These are phyloP conservation scores for Zaprionus lachaisei DNA, from an alignment of 1,140 invertebrate species.

Conservation along the genomic window DNA sequence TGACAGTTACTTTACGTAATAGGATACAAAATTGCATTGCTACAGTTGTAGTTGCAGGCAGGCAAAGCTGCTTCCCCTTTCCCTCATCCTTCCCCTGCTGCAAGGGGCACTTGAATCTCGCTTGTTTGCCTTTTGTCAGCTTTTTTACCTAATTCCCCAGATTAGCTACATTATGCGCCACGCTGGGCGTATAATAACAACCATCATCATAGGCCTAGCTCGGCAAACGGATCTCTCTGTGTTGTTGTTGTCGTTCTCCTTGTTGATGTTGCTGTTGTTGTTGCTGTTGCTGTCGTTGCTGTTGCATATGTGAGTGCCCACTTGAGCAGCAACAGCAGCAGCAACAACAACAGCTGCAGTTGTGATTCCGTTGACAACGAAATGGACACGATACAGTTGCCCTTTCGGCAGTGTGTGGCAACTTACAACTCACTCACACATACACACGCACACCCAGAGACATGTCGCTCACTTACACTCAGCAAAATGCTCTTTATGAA, in stretches of 20 bases:
- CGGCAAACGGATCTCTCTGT: background rate
- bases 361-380: conserved; percentile 36
- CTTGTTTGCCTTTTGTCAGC: conserved; percentile 76
- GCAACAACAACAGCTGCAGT: conserved; percentile 26
- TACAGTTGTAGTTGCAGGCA: conserved; percentile 18
- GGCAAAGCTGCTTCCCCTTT: background rate
- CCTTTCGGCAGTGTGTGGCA: conserved; percentile 27
- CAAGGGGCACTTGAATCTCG: conserved; percentile 49
- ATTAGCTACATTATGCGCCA: conserved; percentile 81
- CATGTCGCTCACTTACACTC: background rate
- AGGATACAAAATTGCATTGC: conserved; percentile 80
- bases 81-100: background rate
- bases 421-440: conserved; percentile 19
- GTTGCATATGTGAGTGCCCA: conserved; percentile 59
- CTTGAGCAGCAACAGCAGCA: conserved; percentile 56
- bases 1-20: conserved; percentile 72
- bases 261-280: conserved; percentile 35
- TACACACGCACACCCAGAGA: background rate
- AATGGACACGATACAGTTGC: conserved; percentile 34
- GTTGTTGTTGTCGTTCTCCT: background rate
- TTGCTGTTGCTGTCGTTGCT: conserved; percentile 12
- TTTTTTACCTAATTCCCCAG: conserved; percentile 77
- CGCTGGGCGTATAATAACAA: conserved; percentile 70
- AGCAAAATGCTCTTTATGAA: background rate
- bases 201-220: conserved; percentile 33